Evolutionary conservation across 2,113 vertebrate species (phyloP).

Genomic region (Girardinichthys multiradiatus): DNA sequence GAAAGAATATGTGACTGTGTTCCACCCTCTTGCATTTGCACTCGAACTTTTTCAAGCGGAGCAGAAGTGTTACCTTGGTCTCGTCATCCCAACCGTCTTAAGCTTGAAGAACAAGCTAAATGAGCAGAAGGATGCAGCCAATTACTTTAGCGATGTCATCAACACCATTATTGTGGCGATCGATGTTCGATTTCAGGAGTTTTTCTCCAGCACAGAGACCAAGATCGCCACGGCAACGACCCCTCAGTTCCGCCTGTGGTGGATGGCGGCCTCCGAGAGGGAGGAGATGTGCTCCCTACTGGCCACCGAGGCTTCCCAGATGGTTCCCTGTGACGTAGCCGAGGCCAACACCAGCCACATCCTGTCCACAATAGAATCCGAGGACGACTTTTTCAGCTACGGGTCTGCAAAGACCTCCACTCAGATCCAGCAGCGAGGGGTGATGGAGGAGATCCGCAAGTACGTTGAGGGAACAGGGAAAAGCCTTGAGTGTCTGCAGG

Average conservation of each 20-base stretch:
- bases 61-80: constrained; percentile 78
- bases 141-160: constrained; percentile 66
- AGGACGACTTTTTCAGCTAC: constrained; percentile 79
- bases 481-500: constrained; percentile 77
- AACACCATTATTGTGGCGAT: constrained; percentile 64
- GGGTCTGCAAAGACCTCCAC: constrained; percentile 52
- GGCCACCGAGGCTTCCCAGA: constrained; percentile 67
- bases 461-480: constrained; percentile 76
- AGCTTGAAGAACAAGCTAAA: constrained; percentile 79
- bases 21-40: constrained; percentile 78
- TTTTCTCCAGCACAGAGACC: constrained; percentile 73
- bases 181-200: constrained; percentile 71
- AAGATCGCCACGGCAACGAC: constrained; percentile 75
- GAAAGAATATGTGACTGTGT: constrained; percentile 74
- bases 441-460: constrained; percentile 70
- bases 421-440: constrained; percentile 63
- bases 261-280: constrained; percentile 72
- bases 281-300: constrained; percentile 74
- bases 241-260: constrained; percentile 79
- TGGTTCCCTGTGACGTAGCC: constrained; percentile 53
- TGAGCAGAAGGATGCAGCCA: constrained; percentile 67
- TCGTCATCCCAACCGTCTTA: constrained; percentile 78
- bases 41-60: constrained; percentile 80
- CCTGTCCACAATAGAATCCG: constrained; percentile 62
- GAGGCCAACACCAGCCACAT: constrained; percentile 44